Evolutionary conservation across 2,113 vertebrate genomes (phyloP).

Genomic region (Corythaeola cristata): DNA sequence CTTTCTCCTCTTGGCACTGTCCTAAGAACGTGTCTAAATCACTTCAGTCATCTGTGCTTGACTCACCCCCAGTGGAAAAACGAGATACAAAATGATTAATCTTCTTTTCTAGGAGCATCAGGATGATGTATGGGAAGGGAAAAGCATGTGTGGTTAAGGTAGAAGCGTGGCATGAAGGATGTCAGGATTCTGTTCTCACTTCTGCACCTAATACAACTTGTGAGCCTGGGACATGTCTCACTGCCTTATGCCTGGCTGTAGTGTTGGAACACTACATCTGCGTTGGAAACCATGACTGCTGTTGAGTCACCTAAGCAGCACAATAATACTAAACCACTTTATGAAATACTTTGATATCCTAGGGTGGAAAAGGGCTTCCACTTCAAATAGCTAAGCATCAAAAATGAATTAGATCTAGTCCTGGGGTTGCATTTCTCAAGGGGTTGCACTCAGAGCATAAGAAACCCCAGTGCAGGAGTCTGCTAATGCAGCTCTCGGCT

Average conservation of each 20-base stretch:
- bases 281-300: neutral
- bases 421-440: neutral
- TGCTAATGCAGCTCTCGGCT: neutral
- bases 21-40: constrained; percentile 2
- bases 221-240: neutral
- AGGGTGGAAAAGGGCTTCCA: neutral
- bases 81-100: neutral
- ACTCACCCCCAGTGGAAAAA: constrained; percentile 35
- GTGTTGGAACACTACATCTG: neutral
- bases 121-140: constrained; percentile 14
- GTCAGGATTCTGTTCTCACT: neutral
- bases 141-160: neutral
- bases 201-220: neutral
- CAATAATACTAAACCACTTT: neutral
- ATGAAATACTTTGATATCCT: neutral
- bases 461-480: neutral
- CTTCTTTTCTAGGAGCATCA: neutral
- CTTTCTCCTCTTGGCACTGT: constrained; percentile 13
- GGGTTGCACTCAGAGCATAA: neutral
- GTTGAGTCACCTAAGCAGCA: neutral
- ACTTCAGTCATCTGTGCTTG: constrained; percentile 27
- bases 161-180: neutral
- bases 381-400: too few relatives aligned
- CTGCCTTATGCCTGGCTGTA: neutral
- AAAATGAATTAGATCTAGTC: neutral